phyloP scores from a whole-genome alignment of 2,113 vertebrate species.

The Paramisgurnus dabryanus region DNA sequence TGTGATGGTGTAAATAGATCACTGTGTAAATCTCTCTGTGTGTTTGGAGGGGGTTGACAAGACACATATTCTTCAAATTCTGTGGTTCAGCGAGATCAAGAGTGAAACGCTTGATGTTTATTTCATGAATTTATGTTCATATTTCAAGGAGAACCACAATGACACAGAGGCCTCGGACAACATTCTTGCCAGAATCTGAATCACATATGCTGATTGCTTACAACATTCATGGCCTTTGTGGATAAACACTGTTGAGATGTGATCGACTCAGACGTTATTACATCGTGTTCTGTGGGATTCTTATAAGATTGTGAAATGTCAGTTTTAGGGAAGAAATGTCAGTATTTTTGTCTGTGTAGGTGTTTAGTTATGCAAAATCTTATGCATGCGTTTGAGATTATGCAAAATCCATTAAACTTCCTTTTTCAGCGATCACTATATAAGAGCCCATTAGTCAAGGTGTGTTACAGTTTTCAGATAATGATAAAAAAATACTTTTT shows the following conservation, averaged over 20 bases:
- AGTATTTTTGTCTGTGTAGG: slow-evolving; percentile 8
- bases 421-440: too few relatives aligned
- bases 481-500: background rate
- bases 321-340: slow-evolving; percentile 11
- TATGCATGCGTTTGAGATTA: too few relatives aligned
- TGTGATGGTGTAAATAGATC: slow-evolving; percentile 4
- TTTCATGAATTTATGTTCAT: slow-evolving; percentile 8
- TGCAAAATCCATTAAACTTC: too few relatives aligned
- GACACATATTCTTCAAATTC: slow-evolving; percentile 16
- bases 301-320: slow-evolving; percentile 31
- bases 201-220: slow-evolving; percentile 1
- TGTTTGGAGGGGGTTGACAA: background rate
- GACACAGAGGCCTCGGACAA: background rate
- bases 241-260: background rate
- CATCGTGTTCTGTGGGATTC: background rate
- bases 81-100: background rate
- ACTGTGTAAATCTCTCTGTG: too few relatives aligned
- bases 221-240: slow-evolving; percentile 9
- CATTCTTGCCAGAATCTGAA: slow-evolving; percentile 3
- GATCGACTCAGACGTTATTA: slow-evolving; percentile 2
- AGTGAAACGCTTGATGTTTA: slow-evolving; percentile 1
- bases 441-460: background rate
- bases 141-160: background rate
- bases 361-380: background rate
- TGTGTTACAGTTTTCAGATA: background rate